phyloP scores from a whole-genome alignment of 2,113 vertebrate genomes.

The Struthio camelus region DNA sequence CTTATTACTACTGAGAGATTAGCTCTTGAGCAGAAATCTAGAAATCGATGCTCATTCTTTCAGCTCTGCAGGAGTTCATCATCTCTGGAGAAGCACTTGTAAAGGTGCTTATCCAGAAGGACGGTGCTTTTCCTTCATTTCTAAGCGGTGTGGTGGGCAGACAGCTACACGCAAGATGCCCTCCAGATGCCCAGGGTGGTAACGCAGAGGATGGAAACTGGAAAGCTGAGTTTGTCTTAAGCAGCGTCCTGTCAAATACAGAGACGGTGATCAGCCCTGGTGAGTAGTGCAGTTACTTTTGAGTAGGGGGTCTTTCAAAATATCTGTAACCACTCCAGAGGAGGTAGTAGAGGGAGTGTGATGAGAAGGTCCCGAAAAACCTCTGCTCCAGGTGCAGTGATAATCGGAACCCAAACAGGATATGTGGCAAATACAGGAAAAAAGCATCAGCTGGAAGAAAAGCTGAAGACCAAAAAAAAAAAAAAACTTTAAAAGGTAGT shows the following conservation, averaged over 20 bases:
- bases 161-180: background rate
- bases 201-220: background rate
- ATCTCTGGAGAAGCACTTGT: background rate
- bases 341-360: background rate
- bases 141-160: background rate
- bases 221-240: background rate
- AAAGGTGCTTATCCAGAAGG: background rate
- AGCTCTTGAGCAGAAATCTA: fast-evolving
- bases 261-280: background rate
- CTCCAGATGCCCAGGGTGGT: background rate
- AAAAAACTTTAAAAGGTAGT: background rate
- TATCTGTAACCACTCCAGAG: background rate
- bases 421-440: background rate
- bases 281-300: too few relatives aligned
- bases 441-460: background rate
- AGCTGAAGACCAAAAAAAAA: background rate
- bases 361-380: background rate
- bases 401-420: background rate
- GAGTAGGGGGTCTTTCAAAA: background rate
- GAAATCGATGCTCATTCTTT: background rate
- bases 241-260: fast-evolving
- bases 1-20: background rate
- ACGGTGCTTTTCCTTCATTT: fast-evolving
- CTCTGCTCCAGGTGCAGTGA: background rate
- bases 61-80: background rate